Percentiles rank a stretch among this genome's conserved stretches.
phyloP scores from a whole-genome alignment of 2,888 invertebrate genomes.

The Cosmorhoe ocellata region DNA sequence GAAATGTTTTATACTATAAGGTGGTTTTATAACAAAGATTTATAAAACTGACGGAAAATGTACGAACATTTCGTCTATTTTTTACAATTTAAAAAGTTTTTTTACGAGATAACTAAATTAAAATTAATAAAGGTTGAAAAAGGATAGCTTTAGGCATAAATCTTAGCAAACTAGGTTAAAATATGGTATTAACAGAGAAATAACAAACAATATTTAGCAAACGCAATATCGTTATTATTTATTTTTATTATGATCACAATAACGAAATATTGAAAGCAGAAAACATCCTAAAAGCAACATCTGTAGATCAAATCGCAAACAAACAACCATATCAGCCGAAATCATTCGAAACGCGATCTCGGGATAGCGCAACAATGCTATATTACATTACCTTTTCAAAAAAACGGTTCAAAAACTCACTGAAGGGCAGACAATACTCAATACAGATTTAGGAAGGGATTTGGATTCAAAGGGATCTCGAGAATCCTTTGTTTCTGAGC shows the following conservation, averaged over 20 bases:
- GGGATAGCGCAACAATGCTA: conserved; percentile 62
- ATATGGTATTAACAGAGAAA: no score
- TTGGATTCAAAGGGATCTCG: conserved; percentile 68
- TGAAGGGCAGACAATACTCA: conserved; percentile 65
- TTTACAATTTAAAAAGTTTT: no score
- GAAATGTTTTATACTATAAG: conserved; percentile 16
- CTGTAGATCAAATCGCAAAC: conserved; percentile 28
- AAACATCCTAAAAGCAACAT: conserved; percentile 14
- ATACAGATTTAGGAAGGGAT: conserved; percentile 75
- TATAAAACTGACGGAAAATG: neutral
- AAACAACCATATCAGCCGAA: conserved; percentile 35
- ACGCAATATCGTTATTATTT: no score
- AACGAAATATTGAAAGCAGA: conserved; percentile 6
- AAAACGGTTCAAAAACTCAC: conserved; percentile 55
- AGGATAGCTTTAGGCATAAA: no score
- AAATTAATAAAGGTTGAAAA: no score
- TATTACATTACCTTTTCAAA: conserved; percentile 68
- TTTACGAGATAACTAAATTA: no score
- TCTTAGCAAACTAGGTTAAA: no score
- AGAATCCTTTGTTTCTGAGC: conserved; percentile 67
- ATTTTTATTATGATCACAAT: neutral
- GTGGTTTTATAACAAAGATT: neutral
- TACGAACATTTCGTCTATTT: no score
- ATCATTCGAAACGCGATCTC: conserved; percentile 63
- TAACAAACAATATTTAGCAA: neutral